Base-by-base conservation (phyloP, 2,797 vertebrate species). In the Artibeus lituratus region DNA sequence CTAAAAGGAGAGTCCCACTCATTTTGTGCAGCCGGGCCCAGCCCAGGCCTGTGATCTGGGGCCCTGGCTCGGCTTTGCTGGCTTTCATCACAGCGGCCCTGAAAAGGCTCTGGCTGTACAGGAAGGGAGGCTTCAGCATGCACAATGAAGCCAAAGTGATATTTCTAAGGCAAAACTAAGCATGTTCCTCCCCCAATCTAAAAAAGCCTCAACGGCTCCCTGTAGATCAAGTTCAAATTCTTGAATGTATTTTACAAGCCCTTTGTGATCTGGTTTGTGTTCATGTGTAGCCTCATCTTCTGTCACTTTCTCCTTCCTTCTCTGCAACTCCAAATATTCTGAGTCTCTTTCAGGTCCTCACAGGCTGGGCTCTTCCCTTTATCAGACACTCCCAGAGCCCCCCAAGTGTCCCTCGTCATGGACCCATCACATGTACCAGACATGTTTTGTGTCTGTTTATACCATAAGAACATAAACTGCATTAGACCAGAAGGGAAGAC, bases 131-230 rank as follows among this genome's bases (percentile, higher is more conserved):
- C 70, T 67, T 76, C 55, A n/a, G 18, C 80, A 42, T 70, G 22
- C n/a, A 57, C 82, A 51, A 4, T 0, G 69, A 91, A 85, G 16
- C 77, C 84, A 57, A 53, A 85, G 37, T 18, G 37, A 90, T 57
- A 44, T 49, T 91, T 84, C 80, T 67, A 94, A 82, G 44, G 67
- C 59, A 96, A 95, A 96, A 74, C 51, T 35, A 74, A 87, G 65
- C 21, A 39, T 55, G 12, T 19, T 2, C 3, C 24, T 62, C 47
- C 24, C 19, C 3, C 29, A 37, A 53, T 14, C 35, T 88, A 70
- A 80, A 87, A 77, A 53, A 9, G 42, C 59, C 82, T 91, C 62
- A 35, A 5, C 62, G 80, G 42, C n/a, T 74, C 39, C 76, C 57
- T 42, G 32, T 35, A 51, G 35, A 70, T 92, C 74, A 74, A 92